Conservation (phyloP, 2,797 vertebrate genomes). For the Pseudopleuronectes americanus region DNA sequence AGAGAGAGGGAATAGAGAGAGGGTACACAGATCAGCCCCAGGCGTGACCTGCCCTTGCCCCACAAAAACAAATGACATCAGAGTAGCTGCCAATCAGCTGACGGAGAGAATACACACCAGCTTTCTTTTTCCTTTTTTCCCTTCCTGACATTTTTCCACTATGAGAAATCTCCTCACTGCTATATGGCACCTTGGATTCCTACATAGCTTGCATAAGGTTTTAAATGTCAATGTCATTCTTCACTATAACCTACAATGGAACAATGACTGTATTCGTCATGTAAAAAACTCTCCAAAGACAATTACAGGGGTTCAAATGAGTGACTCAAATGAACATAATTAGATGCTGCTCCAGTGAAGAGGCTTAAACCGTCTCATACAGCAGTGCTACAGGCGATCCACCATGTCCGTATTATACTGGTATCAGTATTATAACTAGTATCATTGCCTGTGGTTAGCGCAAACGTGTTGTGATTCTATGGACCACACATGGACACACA, state of each 20-base stretch:
- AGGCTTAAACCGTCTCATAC: slow-evolving; percentile 28
- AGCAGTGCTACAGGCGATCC: slow-evolving; percentile 8
- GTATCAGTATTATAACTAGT: slow-evolving; percentile 22
- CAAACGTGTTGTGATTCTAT: slow-evolving; percentile 16
- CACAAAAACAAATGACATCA: slow-evolving; percentile 80
- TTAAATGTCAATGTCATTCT: not conserved
- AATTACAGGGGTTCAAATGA: slow-evolving; percentile 43
- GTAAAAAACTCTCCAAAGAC: slow-evolving; percentile 48
- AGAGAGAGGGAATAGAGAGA: slow-evolving; percentile 23
- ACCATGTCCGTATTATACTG: slow-evolving; percentile 16
- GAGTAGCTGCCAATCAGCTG: slow-evolving; percentile 74
- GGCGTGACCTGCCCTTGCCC: slow-evolving; percentile 64
- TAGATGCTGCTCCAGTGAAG: slow-evolving; percentile 46
- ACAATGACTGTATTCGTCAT: too few relatives aligned
- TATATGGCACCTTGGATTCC: not conserved
- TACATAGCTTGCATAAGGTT: not conserved
- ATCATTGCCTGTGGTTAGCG: slow-evolving; percentile 28
- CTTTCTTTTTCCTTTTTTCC: not conserved
- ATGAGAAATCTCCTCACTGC: slow-evolving; percentile 5
- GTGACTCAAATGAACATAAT: slow-evolving; percentile 52
- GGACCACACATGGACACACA: not conserved
- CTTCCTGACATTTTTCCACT: slow-evolving; percentile 20
- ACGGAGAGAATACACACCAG: slow-evolving; percentile 38
- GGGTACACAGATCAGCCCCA: slow-evolving; percentile 45
- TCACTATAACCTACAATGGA: not conserved